A percentile compares a stretch with the other conserved stretches of the same genome.
Conservation (phyloP, 2,797 vertebrate genomes). For the Moxostoma hubbsi region DNA sequence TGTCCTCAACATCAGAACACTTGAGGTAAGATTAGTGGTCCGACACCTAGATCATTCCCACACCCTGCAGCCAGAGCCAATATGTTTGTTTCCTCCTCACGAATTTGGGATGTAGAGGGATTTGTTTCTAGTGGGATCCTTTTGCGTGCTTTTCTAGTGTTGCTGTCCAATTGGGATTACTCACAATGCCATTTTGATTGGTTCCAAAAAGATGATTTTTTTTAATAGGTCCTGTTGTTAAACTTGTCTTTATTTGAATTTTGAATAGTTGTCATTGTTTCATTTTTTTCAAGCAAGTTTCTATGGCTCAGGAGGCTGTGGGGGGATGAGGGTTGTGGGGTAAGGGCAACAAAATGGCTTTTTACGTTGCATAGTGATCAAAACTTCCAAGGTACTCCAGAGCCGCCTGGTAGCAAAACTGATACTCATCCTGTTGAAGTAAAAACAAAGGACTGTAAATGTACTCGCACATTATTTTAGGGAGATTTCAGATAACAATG, state of each 20-base stretch:
- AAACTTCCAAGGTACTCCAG: conserved; percentile 99
- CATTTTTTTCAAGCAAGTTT: conserved; percentile 78
- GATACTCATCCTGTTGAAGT: conserved; percentile 90
- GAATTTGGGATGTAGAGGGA: conserved; percentile 26
- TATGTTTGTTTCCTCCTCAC: conserved; percentile 66
- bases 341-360: conserved; percentile 85
- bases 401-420: conserved; percentile 98
- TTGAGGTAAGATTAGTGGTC: conserved; percentile 87
- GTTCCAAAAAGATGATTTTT: conserved; percentile 58
- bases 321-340: conserved; percentile 73
- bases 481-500: too few relatives aligned
- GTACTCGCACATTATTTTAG: too few relatives aligned
- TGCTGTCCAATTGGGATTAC: conserved; percentile 70
- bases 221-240: conserved; percentile 56
- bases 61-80: conserved; percentile 75
- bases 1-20: conserved; percentile 81
- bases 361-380: conserved; percentile 99
- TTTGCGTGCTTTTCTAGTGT: conserved; percentile 28
- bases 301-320: conserved; percentile 86
- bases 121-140: conserved; percentile 65
- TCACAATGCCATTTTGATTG: conserved; percentile 44
- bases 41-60: conserved; percentile 74
- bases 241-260: conserved; percentile 43
- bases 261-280: conserved; percentile 65
- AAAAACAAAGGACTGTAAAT: conserved; percentile 1